These are phyloP conservation scores for Nymphalis urticae DNA, from an alignment of 2,888 invertebrate species.

Conservation along the genomic window DNA sequence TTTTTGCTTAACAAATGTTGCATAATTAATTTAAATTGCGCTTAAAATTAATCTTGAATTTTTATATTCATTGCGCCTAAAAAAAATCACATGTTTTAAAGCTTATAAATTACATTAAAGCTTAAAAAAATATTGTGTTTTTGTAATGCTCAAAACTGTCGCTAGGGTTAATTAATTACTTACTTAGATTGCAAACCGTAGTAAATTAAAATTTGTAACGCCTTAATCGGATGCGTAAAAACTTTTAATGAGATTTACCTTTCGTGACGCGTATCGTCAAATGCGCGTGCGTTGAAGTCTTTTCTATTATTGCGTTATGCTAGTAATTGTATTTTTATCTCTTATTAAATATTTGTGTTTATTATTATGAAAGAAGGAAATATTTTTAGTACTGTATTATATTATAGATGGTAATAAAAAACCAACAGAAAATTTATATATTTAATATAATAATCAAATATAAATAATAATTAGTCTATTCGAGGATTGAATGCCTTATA, in stretches of 20 bases:
- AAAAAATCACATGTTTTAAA: too few relatives aligned
- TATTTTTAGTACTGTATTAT: too few relatives aligned
- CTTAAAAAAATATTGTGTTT: background rate
- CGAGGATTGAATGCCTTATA: too few relatives aligned
- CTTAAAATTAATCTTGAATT: too few relatives aligned
- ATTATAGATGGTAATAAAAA: too few relatives aligned
- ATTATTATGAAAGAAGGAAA: too few relatives aligned
- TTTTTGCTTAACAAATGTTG: too few relatives aligned
- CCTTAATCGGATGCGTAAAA: constrained; percentile 10
- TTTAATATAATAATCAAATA: too few relatives aligned
- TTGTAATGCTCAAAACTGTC: background rate
- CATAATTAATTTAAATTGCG: too few relatives aligned
- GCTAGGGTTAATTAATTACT: background rate
- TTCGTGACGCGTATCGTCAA: constrained; percentile 3
- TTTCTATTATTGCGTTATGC: constrained; percentile 11
- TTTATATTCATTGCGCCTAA: too few relatives aligned
- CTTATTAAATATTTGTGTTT: background rate
- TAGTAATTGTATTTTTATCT: background rate
- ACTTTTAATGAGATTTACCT: background rate
- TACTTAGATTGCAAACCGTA: background rate
- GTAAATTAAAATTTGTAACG: constrained; percentile 7
- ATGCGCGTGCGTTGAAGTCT: constrained; percentile 22
- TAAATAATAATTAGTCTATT: too few relatives aligned
- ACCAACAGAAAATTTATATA: too few relatives aligned
- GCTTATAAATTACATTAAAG: background rate